Evolutionary conservation across 2,797 vertebrate species (phyloP).

Genomic region (Periophthalmus magnuspinnatus): DNA sequence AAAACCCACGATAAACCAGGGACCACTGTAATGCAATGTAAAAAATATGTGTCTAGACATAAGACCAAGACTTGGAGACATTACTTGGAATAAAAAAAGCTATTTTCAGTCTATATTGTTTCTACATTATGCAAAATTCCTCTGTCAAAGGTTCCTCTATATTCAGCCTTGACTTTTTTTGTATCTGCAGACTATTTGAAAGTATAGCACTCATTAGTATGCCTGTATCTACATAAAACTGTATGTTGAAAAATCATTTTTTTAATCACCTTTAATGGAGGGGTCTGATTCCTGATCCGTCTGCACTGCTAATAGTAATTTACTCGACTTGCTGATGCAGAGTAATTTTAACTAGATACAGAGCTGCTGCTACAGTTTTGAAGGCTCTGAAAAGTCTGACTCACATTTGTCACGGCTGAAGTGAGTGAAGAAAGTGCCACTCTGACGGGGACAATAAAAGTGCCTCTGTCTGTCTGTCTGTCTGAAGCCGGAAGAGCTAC

Average conservation of each 20-base stretch:
- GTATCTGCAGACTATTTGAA: no score
- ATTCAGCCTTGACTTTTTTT: no score
- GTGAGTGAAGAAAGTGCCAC: neutral
- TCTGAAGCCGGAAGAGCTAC: slow-evolving; percentile 40
- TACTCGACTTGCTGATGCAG: neutral
- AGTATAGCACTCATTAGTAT: no score
- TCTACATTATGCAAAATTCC: no score
- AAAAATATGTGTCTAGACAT: neutral
- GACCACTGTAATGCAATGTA: no score
- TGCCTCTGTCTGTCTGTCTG: neutral
- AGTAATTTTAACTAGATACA: neutral
- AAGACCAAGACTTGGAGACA: no score
- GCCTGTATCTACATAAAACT: neutral
- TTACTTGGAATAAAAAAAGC: neutral
- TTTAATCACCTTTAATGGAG: neutral
- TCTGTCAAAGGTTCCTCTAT: no score
- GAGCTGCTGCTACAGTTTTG: neutral
- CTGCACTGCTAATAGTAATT: neutral
- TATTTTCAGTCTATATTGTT: no score
- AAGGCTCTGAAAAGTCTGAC: neutral
- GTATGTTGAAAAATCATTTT: neutral
- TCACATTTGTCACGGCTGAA: slow-evolving; percentile 7
- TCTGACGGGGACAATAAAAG: neutral
- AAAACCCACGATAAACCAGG: no score
- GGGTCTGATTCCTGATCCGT: neutral